A percentile compares a stretch with the other conserved stretches of the same genome.
Conservation (phyloP, 2,113 vertebrate genomes). For the Otocyon megalotis region DNA sequence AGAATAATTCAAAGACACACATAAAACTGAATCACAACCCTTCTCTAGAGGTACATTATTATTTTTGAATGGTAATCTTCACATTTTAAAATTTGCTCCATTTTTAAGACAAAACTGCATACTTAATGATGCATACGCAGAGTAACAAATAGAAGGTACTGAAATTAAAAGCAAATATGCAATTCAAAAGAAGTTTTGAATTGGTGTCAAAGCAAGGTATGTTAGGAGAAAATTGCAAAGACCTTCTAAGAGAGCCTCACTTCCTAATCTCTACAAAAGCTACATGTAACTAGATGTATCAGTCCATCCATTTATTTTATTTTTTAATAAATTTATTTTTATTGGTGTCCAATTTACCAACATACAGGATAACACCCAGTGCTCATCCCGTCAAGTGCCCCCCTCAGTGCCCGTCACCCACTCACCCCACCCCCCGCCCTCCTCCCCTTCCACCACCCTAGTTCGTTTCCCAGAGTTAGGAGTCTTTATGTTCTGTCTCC, state of each 20-base stretch:
- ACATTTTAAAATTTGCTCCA: background rate
- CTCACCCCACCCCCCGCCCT: too few relatives aligned
- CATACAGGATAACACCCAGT: too few relatives aligned
- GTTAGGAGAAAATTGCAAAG: slow-evolving; percentile 5
- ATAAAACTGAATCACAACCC: background rate
- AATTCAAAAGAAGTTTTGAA: slow-evolving; percentile 44
- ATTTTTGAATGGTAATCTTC: slow-evolving; percentile 4
- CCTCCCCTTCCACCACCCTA: too few relatives aligned
- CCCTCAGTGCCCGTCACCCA: too few relatives aligned
- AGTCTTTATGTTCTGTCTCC: too few relatives aligned
- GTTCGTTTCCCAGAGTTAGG: too few relatives aligned
- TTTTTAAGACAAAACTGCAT: background rate
- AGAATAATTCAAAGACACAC: background rate
- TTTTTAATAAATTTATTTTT: too few relatives aligned
- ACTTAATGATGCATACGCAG: background rate
- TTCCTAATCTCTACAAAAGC: background rate
- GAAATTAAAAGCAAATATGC: background rate
- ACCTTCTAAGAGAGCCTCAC: background rate
- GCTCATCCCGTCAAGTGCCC: too few relatives aligned
- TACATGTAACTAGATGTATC: background rate
- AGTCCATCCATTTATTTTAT: background rate
- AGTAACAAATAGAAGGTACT: background rate
- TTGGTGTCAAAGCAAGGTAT: slow-evolving; percentile 27
- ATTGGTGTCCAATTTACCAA: too few relatives aligned
- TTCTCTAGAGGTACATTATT: background rate